Evolutionary conservation across 1,140 invertebrate species (phyloP), one percentile per base, ranked within the genome.

Genomic region (Hypsibius dujardini): DNA sequence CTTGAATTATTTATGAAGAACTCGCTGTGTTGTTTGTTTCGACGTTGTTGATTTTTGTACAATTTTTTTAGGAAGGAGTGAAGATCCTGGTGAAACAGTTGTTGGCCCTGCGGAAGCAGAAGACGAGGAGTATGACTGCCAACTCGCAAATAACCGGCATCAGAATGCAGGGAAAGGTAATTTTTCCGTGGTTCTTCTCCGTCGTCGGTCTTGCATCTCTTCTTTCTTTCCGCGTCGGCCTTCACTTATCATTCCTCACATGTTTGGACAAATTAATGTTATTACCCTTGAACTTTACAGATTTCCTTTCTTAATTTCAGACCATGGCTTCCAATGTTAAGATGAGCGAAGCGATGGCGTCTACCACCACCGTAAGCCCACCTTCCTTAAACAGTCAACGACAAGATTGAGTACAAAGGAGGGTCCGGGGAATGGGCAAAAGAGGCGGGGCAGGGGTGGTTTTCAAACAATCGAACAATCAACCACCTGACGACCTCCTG

Each of bases 41-140:
- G n/a, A 12, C n/a, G 50, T 56, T 56, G 50, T 56, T 56, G 7
- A n/a, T 7, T 56, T n/a, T 7, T 56, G 7, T 7, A 56, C 50
- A 56, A n/a, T 70, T 74, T 75, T n/a, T 40, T 47, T 72, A 72
- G 42, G 74, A 81, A 78, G 77, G 78, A 70, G 87, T 87, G 75
- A 85, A 84, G 75, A 83, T 92, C 72, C 81, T 94, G 72, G 92
- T 91, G 2, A 93, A 93, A 81, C 90, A 95, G 78, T 79, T 95
- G 56, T 84, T 95, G 1, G 85, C 89, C 75, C 76, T 94, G 62
- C 82, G 91, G 70, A 92, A 92, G 79, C 90, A 92, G 76, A 93
- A 92, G 78, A 87, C 85, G 28, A 84, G 90, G 76, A 87, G 87
- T 69, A 88, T 86, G 79, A 81, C 85, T 45, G 89, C 89, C 56